These are phyloP conservation scores for Spinus pinus DNA, from an alignment of 2,797 vertebrate genomes.

Conservation along the genomic window DNA sequence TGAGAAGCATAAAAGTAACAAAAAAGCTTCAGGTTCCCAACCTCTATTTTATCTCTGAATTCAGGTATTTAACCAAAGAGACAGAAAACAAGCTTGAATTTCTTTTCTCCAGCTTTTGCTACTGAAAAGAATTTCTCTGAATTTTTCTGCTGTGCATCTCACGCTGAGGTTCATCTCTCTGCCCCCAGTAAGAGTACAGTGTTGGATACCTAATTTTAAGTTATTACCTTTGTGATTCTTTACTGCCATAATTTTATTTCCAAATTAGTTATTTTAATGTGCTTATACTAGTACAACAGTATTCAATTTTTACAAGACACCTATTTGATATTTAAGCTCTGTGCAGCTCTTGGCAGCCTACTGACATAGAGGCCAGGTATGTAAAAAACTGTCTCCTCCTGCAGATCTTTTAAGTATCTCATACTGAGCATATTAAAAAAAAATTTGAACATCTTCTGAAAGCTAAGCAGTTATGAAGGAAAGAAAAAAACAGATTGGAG, in stretches of 20 bases:
- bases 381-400: neutral
- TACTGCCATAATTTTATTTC: neutral
- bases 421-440: neutral
- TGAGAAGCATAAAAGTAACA: neutral
- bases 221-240: neutral
- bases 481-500: conserved; percentile 5
- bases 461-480: neutral
- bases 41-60: neutral
- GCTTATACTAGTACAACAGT: neutral
- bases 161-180: neutral
- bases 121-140: neutral
- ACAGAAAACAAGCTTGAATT: neutral
- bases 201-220: neutral
- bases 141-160: neutral
- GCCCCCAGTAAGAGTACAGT: neutral
- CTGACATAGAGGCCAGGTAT: neutral
- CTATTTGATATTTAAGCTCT: neutral
- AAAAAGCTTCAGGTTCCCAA: neutral
- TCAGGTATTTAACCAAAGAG: neutral
- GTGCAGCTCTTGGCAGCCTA: neutral
- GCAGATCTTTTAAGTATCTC: neutral
- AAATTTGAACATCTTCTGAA: neutral
- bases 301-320: neutral
- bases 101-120: neutral
- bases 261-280: neutral